Percentiles rank a stretch among this genome's conserved stretches.
Evolutionary conservation across 2,888 invertebrate genomes (phyloP).

Genomic region (Dione juno): DNA sequence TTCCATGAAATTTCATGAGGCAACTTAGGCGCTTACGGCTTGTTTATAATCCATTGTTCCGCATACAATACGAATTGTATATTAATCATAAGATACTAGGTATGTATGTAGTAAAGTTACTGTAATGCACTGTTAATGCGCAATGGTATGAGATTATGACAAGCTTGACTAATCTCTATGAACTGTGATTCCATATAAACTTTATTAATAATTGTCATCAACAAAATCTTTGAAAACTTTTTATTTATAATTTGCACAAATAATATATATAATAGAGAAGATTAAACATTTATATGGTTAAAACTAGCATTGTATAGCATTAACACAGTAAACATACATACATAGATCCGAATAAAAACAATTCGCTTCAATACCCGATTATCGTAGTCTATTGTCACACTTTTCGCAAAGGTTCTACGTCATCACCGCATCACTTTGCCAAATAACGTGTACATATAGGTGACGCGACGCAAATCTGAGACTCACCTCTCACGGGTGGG

Average conservation of each 20-base stretch:
- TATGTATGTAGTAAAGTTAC: conserved; percentile 37
- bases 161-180: conserved; percentile 35
- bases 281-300: no score
- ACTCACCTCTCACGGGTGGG: conserved; percentile 67
- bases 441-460: conserved; percentile 76
- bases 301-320: no score
- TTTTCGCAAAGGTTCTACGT: conserved; percentile 30
- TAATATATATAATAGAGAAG: no score
- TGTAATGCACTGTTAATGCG: conserved; percentile 42
- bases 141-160: conserved; percentile 33
- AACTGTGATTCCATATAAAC: background rate
- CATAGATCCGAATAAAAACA: conserved; percentile 6
- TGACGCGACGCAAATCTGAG: conserved; percentile 72
- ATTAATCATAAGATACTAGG: conserved; percentile 41
- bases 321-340: background rate
- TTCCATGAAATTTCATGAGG: conserved; percentile 48
- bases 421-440: conserved; percentile 74
- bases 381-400: conserved; percentile 16
- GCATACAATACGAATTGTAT: conserved; percentile 44
- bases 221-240: background rate
- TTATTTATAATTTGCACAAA: no score
- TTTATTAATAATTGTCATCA: background rate
- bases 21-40: conserved; percentile 47
- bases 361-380: conserved; percentile 24
- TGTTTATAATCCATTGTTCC: conserved; percentile 50